Evolutionary conservation across 2,113 vertebrate genomes (phyloP), one percentile per base, ranked within the genome.

Genomic region (Herpailurus yagouaroundi): DNA sequence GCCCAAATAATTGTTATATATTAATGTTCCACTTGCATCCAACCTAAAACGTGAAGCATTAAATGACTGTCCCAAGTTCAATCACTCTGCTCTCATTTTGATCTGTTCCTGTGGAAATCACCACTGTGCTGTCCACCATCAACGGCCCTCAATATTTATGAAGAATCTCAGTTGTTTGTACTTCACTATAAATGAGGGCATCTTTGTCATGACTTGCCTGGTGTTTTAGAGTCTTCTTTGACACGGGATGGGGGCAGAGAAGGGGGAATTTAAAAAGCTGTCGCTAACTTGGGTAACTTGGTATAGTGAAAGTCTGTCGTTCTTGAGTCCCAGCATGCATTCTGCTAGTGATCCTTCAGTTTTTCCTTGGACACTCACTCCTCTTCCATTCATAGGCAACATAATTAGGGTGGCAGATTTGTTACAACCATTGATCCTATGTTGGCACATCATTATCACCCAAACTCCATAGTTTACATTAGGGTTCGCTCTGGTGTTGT

Each of bases 1-100:
- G 60, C 57, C 95, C 91, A 97, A 91, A 97, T 60, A 97, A 91
- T 97, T 96, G 90, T 92, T 76, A 29, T 97, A 48, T 27, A 93
- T 79, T 36, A 91, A 80, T 96, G 89, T 64, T 96, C 80, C 14
- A 89, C 55, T 91, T 96, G 88, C 1, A 91, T 41, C 93, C 41
- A 45, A 93, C 19, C 50, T 93, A 57, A 96, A 96, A 95, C 41
- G 89, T 63, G 95, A 97, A 71, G 79, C 2, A 52, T 38, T 91
- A 11, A 33, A 79, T n/a, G 57, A 66, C 18, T 57, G 23, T 45
- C 71, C 89, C 5, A 45, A 76, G 68, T 93, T 66, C 60, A 48
- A n/a, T 2, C 76, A 57, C 48, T 66, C 83, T 60, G 52, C 41
- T 95, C 55, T 89, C 63, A 73, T 63, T 92, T 92, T 76, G n/a